Conservation (phyloP, 2,888 invertebrate species). For the Conomelus anceps region DNA sequence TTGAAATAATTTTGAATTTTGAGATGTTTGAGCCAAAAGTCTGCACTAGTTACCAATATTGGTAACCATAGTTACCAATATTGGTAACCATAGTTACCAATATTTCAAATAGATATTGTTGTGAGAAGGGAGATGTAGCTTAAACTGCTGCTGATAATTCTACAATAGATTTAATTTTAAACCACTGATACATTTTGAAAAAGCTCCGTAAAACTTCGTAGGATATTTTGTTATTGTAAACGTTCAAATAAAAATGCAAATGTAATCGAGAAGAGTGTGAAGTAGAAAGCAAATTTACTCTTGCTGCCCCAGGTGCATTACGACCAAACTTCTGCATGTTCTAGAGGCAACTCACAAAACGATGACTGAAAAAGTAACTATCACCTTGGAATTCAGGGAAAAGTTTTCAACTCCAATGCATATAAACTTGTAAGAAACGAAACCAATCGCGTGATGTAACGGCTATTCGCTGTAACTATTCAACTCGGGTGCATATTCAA, state of each 20-base stretch:
- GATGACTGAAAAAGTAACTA: not conserved
- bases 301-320: not conserved
- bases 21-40: no score
- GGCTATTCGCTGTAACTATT: no score
- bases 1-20: no score
- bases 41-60: no score
- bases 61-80: no score
- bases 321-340: not conserved
- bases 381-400: not conserved
- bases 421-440: not conserved
- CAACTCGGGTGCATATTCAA: not conserved
- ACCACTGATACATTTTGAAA: not conserved
- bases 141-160: no score
- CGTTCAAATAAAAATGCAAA: not conserved
- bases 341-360: not conserved
- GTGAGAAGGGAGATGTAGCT: no score
- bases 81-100: no score
- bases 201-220: not conserved
- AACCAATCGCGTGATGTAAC: not conserved
- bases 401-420: not conserved
- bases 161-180: not conserved
- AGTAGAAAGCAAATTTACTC: not conserved
- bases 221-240: no score
- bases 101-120: no score
- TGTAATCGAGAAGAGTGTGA: not conserved